These are phyloP conservation scores for Beaufortia kweichowensis DNA, from an alignment of 2,113 vertebrate genomes.

Conservation along the genomic window DNA sequence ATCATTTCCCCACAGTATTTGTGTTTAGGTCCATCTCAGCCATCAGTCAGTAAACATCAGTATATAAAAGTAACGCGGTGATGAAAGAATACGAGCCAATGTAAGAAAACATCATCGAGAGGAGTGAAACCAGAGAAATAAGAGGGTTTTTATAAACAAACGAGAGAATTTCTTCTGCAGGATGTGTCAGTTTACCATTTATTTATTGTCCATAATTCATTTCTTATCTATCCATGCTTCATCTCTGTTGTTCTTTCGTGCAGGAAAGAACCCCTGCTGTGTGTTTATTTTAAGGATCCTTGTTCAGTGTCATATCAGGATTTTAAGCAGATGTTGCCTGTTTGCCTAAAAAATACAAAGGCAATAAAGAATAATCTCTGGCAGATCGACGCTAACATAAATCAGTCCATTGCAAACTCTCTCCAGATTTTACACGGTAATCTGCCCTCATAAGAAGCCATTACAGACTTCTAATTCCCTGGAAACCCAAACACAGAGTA, in stretches of 20 bases:
- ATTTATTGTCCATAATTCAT: constrained; percentile 10
- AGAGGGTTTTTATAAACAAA: constrained; percentile 8
- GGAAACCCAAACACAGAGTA: constrained; percentile 42
- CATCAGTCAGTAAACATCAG: constrained; percentile 25
- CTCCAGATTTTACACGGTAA: neutral
- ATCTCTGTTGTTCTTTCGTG: neutral
- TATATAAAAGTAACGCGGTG: neutral
- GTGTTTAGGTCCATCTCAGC: neutral
- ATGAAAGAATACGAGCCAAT: constrained; percentile 3
- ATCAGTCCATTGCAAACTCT: constrained; percentile 5
- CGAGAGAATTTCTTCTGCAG: neutral
- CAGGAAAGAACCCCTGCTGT: neutral
- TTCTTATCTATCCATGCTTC: constrained; percentile 8
- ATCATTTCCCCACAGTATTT: neutral
- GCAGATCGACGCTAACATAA: constrained; percentile 9
- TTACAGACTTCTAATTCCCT: constrained; percentile 42
- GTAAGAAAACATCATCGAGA: neutral
- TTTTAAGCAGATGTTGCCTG: constrained; percentile 18
- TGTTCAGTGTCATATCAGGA: neutral
- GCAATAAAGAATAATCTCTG: constrained; percentile 2
- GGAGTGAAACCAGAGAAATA: no score
- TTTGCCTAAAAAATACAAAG: neutral
- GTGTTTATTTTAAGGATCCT: neutral
- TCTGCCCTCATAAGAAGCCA: constrained; percentile 40
- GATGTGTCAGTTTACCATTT: neutral